Base-by-base conservation (phyloP, 2,888 invertebrate species). In the Pinctada fucata region DNA sequence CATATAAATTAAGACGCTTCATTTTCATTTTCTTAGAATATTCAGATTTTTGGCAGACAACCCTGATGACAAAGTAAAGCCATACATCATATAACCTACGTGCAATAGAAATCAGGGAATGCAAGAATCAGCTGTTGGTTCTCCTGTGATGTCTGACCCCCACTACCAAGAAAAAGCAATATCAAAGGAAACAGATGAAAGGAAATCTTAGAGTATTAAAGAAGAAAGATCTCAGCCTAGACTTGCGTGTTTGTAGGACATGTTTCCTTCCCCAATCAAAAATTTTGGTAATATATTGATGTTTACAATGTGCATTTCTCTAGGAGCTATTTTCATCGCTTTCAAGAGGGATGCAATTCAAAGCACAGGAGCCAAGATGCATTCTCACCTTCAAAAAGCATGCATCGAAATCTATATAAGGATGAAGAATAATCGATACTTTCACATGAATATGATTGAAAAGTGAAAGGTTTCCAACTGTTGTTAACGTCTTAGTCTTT, bases 171-270 rank as follows among this genome's bases (percentile, higher is more conserved):
- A 78, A 72, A 75, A 73, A 75, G 72, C 75, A 71, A 80, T 66
- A 72, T 80, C 80, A 80, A 80, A 80, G 78, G 64, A 52, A 71
- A 75, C 71, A 80, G 77, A 80, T 80, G 77, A 80, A 80, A 80
- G 78, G 74, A 47, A 70, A 75, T 78, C 75, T 64, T 76, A 79
- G 76, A 72, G 72, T 79, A 74, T 68, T 76, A 79, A 79, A 76
- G 74, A 76, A 76, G 72, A 74, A 66, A 66, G 74, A 74, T 74
- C 66, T 74, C 49, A 50, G 13, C 8, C 58, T 58, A 6, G 8
- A 58, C 58, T 58, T 58, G 58, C 58, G 13, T 58, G 58, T 58
- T 58, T 58, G 58, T 58, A 58, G 58, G 58, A 58, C 58, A 58
- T 58, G 58, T 58, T 58, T 58, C 58, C 58, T 58, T 58, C 31